Conservation (phyloP, 1,140 invertebrate species). For the Geopemphigus sp. region DNA sequence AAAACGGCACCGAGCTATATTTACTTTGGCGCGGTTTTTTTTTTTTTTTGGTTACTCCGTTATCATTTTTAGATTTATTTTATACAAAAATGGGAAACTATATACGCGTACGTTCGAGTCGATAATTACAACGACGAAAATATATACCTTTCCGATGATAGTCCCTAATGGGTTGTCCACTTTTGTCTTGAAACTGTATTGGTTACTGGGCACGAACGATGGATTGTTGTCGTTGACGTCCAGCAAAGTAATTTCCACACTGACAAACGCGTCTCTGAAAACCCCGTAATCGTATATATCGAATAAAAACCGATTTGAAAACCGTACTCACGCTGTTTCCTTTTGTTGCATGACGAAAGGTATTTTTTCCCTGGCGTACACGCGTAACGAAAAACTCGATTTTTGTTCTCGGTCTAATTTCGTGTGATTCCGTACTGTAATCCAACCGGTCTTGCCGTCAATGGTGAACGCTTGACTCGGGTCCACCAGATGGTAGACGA, state of each 20-base stretch:
- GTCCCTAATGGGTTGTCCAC: conserved; percentile 68
- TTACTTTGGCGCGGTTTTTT: not conserved
- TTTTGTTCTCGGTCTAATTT: conserved; percentile 76
- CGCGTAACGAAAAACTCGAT: conserved; percentile 67
- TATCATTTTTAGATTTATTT: too few relatives aligned
- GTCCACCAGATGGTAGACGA: conserved; percentile 75
- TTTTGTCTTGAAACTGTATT: conserved; percentile 73
- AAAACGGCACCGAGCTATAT: not conserved
- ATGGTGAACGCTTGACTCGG: conserved; percentile 74
- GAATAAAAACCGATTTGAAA: not conserved
- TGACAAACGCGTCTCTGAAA: conserved; percentile 63
- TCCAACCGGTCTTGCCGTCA: conserved; percentile 75
- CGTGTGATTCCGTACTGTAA: conserved; percentile 76
- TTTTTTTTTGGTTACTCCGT: too few relatives aligned
- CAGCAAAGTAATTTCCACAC: conserved; percentile 75
- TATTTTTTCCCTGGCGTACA: conserved; percentile 72
- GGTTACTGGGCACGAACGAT: conserved; percentile 74
- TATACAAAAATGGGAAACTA: too few relatives aligned
- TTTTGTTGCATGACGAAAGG: conserved; percentile 59
- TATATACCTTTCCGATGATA: conserved; percentile 65
- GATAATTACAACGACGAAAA: too few relatives aligned
- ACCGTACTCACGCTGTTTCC: not conserved
- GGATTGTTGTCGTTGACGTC: conserved; percentile 88
- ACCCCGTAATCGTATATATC: too few relatives aligned
- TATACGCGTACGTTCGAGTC: too few relatives aligned